Evolutionary conservation across 1,140 invertebrate genomes (phyloP).

Genomic region (Agrypnia vestita): DNA sequence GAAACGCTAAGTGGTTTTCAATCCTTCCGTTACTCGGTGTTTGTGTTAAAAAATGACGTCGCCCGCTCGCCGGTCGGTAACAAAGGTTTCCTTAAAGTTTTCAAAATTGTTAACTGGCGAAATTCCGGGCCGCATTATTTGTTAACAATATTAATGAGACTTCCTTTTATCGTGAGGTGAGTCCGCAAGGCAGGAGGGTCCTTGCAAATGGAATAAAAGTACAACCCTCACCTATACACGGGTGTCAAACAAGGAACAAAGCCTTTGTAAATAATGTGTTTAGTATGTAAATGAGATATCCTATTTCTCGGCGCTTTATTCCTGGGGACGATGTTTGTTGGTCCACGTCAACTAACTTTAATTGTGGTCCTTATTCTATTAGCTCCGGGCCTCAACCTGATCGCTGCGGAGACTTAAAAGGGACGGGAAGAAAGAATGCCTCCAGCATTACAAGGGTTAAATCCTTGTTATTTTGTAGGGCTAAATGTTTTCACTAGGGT

Average conservation of each 20-base stretch:
- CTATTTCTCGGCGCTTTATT: conserved; percentile 37
- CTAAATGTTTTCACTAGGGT: background rate
- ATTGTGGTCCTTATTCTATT: conserved; percentile 54
- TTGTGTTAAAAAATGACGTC: too few relatives aligned
- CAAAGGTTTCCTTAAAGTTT: too few relatives aligned
- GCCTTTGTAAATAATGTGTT: conserved; percentile 48
- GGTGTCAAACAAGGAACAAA: conserved; percentile 49
- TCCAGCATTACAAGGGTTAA: conserved; percentile 2
- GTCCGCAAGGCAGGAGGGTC: background rate
- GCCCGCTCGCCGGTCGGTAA: too few relatives aligned
- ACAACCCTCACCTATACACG: conserved; percentile 7
- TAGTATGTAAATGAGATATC: conserved; percentile 52
- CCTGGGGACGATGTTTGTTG: conserved; percentile 47
- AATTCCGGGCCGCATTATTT: background rate
- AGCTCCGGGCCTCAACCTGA: conserved; percentile 35
- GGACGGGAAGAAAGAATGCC: background rate
- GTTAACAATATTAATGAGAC: conserved; percentile 26
- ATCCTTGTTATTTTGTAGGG: conserved; percentile 19
- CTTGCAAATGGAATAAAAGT: conserved; percentile 34
- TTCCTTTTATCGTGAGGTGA: conserved; percentile 17
- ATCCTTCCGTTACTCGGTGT: too few relatives aligned
- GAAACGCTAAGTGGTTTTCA: too few relatives aligned
- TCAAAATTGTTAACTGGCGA: too few relatives aligned
- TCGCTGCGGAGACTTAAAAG: conserved; percentile 8
- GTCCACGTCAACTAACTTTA: conserved; percentile 50